Conservation (phyloP, 1,140 invertebrate genomes). For the Drosophila pseudoananassae region DNA sequence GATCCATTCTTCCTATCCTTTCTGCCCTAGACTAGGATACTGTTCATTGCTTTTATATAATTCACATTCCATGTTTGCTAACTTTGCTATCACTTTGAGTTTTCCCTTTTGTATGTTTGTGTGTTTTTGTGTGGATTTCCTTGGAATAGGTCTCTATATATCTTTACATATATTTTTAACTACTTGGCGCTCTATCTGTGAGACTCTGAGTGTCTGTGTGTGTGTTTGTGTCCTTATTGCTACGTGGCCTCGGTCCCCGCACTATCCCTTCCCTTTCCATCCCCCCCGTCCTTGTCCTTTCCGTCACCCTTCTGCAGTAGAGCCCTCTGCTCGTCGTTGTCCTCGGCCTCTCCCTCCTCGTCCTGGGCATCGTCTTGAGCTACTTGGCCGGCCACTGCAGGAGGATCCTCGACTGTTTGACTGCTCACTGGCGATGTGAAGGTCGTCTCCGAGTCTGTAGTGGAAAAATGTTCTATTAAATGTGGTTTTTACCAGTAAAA, state of each 20-base stretch:
- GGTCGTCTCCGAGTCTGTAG: conserved; percentile 79
- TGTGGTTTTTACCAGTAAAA: conserved; percentile 3
- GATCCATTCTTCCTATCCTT: conserved; percentile 20
- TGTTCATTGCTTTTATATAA: conserved; percentile 84
- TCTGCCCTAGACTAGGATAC: conserved; percentile 78
- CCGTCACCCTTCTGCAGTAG: conserved; percentile 54
- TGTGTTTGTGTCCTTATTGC: conserved; percentile 63
- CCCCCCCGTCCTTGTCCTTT: conserved; percentile 16
- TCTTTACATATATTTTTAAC: conserved; percentile 46
- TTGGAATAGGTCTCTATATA: conserved; percentile 23
- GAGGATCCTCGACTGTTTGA: conserved; percentile 27
- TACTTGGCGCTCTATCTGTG: conserved; percentile 58
- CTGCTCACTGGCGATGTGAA: conserved; percentile 75
- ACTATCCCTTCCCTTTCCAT: conserved; percentile 34
- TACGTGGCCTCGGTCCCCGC: conserved; percentile 69
- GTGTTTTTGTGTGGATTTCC: conserved; percentile 11
- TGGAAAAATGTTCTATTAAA: conserved; percentile 3
- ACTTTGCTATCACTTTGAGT: conserved; percentile 82
- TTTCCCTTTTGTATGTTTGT: conserved; percentile 55
- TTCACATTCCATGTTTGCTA: conserved; percentile 83
- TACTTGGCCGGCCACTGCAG: conserved; percentile 2
- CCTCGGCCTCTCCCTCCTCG: conserved; percentile 59
- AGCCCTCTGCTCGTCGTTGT: conserved; percentile 76
- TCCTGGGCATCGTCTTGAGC: conserved; percentile 27
- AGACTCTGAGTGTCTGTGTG: not conserved